Conservation (phyloP, 2,888 invertebrate genomes). For the Zootermopsis nevadensis region DNA sequence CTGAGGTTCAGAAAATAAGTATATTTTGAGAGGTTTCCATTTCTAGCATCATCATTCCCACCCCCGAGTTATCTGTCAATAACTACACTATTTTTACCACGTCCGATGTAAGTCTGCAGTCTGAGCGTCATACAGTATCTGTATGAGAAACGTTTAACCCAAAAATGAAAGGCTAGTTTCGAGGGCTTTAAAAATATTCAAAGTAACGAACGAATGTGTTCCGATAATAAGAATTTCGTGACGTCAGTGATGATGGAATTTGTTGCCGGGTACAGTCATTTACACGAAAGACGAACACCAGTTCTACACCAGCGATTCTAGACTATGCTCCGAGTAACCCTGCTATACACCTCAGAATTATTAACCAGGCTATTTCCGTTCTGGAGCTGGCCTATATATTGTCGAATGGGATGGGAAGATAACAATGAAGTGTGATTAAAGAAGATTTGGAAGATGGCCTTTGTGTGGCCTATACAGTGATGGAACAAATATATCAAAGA, state of each 20-base stretch:
- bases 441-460: too few species aligned
- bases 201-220: not conserved
- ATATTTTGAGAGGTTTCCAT: not conserved
- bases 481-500: too few species aligned
- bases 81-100: not conserved
- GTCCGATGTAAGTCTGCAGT: not conserved
- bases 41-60: not conserved
- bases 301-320: too few species aligned
- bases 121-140: not conserved
- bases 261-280: not conserved
- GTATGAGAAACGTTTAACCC: not conserved
- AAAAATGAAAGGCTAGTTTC: not conserved
- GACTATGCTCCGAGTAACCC: too few species aligned
- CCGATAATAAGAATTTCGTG: conserved; percentile 9
- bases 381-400: too few species aligned
- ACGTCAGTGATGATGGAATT: conserved; percentile 6
- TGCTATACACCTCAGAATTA: too few species aligned
- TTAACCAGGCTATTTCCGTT: too few species aligned
- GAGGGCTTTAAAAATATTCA: conserved; percentile 18
- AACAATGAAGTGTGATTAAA: too few species aligned
- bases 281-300: not conserved
- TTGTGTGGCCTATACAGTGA: too few species aligned
- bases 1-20: not conserved
- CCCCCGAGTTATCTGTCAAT: not conserved
- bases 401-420: too few species aligned